Conservation (phyloP, 2,113 vertebrate species). For the Phalacrocorax pelagicus region DNA sequence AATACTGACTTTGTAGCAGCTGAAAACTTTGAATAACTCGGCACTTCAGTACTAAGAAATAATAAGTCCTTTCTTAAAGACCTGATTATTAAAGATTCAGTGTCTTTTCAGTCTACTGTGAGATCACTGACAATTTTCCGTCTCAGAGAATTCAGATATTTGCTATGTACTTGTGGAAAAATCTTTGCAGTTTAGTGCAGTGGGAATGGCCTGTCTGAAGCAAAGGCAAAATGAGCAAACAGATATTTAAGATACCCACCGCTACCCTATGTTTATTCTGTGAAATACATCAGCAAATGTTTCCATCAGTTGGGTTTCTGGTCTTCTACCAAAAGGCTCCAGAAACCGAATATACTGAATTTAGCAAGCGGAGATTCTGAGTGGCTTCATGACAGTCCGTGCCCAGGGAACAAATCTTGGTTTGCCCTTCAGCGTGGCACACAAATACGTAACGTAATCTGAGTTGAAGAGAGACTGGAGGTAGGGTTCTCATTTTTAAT, state of each 20-base stretch:
- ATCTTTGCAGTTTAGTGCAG: background rate
- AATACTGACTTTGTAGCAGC: background rate
- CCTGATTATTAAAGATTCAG: background rate
- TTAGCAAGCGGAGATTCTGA: background rate
- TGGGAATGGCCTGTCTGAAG: background rate
- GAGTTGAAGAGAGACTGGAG: background rate
- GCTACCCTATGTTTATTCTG: background rate
- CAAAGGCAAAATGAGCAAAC: background rate
- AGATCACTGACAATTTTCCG: background rate
- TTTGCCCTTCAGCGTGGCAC: background rate
- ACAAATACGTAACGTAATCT: fast-evolving
- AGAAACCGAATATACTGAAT: background rate
- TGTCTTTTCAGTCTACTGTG: background rate
- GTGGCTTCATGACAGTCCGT: background rate
- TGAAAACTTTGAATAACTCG: background rate
- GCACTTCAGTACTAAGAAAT: background rate
- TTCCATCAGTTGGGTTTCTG: background rate
- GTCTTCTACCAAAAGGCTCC: background rate
- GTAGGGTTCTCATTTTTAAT: background rate
- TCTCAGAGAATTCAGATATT: background rate
- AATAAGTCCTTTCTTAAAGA: background rate
- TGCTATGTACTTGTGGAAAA: background rate
- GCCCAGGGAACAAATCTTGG: background rate
- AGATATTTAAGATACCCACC: background rate
- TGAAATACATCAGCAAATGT: background rate